Evolutionary conservation across 1,140 invertebrate species (phyloP), one percentile per base, ranked within the genome.

Genomic region (Plutomurus gul): DNA sequence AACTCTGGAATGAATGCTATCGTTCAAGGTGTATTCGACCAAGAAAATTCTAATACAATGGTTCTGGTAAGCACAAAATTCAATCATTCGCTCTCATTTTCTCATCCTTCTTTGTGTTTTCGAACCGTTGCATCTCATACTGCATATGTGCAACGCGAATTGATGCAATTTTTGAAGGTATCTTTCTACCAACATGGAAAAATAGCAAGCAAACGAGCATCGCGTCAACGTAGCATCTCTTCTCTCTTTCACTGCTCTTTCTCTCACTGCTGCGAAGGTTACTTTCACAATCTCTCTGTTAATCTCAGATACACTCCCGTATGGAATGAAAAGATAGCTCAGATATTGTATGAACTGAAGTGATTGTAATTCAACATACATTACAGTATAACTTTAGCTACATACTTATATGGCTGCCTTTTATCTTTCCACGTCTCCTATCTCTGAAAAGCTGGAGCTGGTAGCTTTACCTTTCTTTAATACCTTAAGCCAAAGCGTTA

Each of bases 31-130:
- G 40, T 72, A 43, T 40, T 72, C 25, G 36, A 40, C 25, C 36
- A 72, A 72, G 70, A 72, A 22, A 72, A 72, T 37, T 72, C 70
- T 25, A 72, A 72, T 37, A 40, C 70, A 30, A 72, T 72, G 87
- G 79, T 80, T 85, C 86, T 79, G 87, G 86, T 75, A 86, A 86
- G 49, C 87, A 86, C 25, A 65, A 33, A 65, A 33, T 65, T 65
- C 56, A n/a, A 33, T 33, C 27, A 65, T 65, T 65, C 56, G 25
- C 56, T 16, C 56, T 33, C 13, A 16, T 46, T 10, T 46, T 37
- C 8, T 73, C 70, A 46, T 22, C 51, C 37, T 47, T 27, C 13
- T 33, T 37, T 49, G 22, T 47, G 22, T 11, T 51, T 51, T 36
- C 27, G 22, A 36, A 11, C 18, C 22, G n/a, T n/a, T 65, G 47